phyloP scores from a whole-genome alignment of 2,113 vertebrate genomes.

The Aptenodytes forsteri region DNA sequence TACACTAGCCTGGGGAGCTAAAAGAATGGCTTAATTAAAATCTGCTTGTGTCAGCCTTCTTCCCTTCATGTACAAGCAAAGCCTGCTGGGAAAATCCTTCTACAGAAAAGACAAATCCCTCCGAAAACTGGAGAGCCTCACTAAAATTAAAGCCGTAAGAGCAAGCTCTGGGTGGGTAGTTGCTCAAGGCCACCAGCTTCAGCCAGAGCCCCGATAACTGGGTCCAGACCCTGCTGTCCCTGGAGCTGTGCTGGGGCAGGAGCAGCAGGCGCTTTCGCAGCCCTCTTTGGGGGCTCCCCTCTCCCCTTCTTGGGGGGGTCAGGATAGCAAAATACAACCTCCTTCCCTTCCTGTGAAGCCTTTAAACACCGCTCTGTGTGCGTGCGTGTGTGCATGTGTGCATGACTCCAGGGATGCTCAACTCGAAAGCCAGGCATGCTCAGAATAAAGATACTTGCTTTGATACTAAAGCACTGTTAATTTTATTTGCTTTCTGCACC shows the following conservation, averaged over 20 bases:
- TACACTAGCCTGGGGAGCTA: not conserved
- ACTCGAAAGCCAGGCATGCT: not conserved
- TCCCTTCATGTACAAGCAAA: not conserved
- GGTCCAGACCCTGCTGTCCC: not conserved
- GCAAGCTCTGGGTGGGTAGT: not conserved
- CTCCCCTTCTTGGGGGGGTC: not conserved
- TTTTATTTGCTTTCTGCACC: not conserved
- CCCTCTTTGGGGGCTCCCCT: not conserved
- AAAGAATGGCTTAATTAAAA: constrained; percentile 56
- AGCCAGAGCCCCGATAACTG: not conserved
- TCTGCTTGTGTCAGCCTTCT: constrained; percentile 9
- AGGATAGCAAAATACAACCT: not conserved
- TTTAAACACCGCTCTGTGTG: not conserved
- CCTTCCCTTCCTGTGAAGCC: not conserved
- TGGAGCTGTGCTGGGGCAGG: not conserved
- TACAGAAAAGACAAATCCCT: not conserved
- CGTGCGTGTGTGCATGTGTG: not conserved
- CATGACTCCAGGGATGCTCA: not conserved
- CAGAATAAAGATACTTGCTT: not conserved
- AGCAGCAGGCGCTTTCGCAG: not conserved
- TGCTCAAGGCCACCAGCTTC: not conserved
- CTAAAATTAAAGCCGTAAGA: not conserved
- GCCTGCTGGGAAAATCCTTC: not conserved
- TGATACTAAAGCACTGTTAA: not conserved
- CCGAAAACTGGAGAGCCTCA: not conserved